Evolutionary conservation across 2,888 invertebrate species (phyloP), one percentile per base, ranked within the genome.

Genomic region (Aphelenchoides bicaudatus): DNA sequence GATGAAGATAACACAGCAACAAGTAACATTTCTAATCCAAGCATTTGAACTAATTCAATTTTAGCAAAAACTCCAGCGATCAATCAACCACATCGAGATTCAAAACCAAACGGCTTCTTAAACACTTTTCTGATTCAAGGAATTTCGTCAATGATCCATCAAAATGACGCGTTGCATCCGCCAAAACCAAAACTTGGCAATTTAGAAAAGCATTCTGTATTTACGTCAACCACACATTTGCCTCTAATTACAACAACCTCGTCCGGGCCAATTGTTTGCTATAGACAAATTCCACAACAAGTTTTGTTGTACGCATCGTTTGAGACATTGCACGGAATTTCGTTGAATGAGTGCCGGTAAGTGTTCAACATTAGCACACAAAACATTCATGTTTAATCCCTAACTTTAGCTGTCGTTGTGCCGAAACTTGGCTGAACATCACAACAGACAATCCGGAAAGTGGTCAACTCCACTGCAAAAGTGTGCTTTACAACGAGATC

Each of bases 281-380:
- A 67, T 58, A 68, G 70, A n/a, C 68, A 63, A 13, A 69, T 72
- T 21, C 61, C 66, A 6, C 64, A 68, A 16, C 66, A 72, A 28
- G 65, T 68, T 21, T 59, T 76, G 31, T 53, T 71, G 8, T 66
- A 71, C n/a, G 72, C 69, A 3, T 63, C 56, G 5, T 75, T 68
- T 57, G 59, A 63, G 27, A 66, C 59, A 4, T 62, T 67, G 52
- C 62, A 63, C 16, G 66, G 63, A 4, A 52, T 64, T 3, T 61
- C 68, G 6, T 58, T 75, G 13, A 68, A 73, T 43, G 69, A 74
- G 21, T 75, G 75, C 60, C 57, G 70, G 70, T 68, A 28, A 50
- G 39, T 50, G 19, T 48, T 5, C 4, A 47, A 47, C 49, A 43
- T 8, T 43, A 49, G 43, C 10, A 34, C 8, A 49, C 47, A 13